Evolutionary conservation across 2,888 invertebrate species (phyloP), one percentile per base, ranked within the genome.

Genomic region (Mystacides longicornis): DNA sequence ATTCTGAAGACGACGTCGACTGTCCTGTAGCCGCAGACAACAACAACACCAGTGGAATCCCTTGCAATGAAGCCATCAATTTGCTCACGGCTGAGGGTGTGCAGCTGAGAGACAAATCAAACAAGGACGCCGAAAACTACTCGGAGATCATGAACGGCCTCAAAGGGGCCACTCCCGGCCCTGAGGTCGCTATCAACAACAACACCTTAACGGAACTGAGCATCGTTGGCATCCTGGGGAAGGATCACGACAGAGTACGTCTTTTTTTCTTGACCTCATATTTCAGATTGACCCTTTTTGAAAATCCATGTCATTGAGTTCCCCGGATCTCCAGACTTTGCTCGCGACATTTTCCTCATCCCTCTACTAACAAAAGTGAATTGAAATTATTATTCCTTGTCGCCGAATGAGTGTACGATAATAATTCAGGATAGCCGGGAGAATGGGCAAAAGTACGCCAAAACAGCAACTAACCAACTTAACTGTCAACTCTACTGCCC

Each of bases 181-280:
- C 16, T 22, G 11, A 14, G 2, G n/a, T 9, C 14, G 5, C 11
- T 7, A 11, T 7, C 52, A 53, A 23, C 62, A 71, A 73, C n/a
- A 71, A 73, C 56, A 69, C 71, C 45, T 73, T 73, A 37, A 73
- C 73, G 60, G 75, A 71, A 62, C 71, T 74, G 49, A 76, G 74
- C 51, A 78, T 79, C 61, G 74, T 79, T 50, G 78, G 77, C 55
- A 77, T 78, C 64, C 70, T 80, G 33, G 79, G 78, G 55, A 76
- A 73, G 61, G 78, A 76, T 64, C 76, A 77, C 53, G 73, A 71
- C 64, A 72, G 78, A 69, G 79, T 79, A 76, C 59, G 78, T 74
- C 51, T 14, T 46, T 16, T 42, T 23, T 48, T 22, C 2, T 18
- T 46, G 14, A n/a, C 4, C 14, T 37, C 16, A 14, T 27, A 27